These are phyloP conservation scores for Hippoglossus stenolepis DNA, from an alignment of 2,113 vertebrate genomes.

Conservation along the genomic window DNA sequence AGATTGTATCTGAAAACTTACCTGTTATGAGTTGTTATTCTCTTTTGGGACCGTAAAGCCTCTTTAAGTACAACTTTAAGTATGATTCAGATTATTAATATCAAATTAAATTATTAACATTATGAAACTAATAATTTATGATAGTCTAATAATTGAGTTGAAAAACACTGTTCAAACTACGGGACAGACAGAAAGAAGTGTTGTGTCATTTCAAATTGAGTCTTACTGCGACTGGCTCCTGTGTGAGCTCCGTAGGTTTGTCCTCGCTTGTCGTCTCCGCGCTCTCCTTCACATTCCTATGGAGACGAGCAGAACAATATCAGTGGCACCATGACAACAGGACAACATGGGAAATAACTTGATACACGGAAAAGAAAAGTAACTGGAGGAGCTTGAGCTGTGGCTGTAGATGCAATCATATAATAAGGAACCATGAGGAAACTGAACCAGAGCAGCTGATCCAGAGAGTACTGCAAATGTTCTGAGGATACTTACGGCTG, in stretches of 20 bases:
- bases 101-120: no score
- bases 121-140: no score
- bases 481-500: conserved; percentile 55
- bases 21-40: no score
- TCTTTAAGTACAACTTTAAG: no score
- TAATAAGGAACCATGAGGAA: neutral
- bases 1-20: no score
- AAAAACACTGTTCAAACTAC: neutral
- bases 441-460: no score
- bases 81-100: no score
- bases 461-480: neutral
- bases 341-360: neutral
- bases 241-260: conserved; percentile 5
- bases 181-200: neutral
- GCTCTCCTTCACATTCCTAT: conserved; percentile 30
- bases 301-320: conserved; percentile 25
- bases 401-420: neutral
- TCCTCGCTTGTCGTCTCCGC: neutral
- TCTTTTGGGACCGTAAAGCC: no score
- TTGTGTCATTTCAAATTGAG: neutral
- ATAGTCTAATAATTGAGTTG: no score
- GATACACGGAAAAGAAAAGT: neutral
- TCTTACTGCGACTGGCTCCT: conserved; percentile 52
- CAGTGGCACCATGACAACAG: neutral
- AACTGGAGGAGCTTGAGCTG: neutral